These are phyloP conservation scores for Emydura subglobosa DNA, from an alignment of 2,113 vertebrate genomes.

Conservation along the genomic window DNA sequence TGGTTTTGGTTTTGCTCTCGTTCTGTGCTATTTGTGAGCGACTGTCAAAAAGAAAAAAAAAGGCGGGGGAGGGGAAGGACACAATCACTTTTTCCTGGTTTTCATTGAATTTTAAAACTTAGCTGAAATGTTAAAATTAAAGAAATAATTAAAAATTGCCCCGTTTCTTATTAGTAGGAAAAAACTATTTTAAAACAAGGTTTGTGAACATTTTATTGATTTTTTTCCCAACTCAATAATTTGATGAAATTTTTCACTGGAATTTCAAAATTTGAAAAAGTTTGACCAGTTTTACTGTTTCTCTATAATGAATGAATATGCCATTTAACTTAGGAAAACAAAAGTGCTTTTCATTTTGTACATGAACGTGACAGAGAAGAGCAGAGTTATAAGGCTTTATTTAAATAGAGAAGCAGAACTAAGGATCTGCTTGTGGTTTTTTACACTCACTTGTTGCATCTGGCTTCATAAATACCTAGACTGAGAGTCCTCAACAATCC, in stretches of 20 bases:
- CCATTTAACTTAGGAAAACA: not conserved
- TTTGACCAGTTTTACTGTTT: not conserved
- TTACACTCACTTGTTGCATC: not conserved
- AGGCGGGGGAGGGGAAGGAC: not conserved
- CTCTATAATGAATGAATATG: not conserved
- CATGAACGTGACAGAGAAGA: not conserved
- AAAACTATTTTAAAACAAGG: not conserved
- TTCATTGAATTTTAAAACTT: not conserved
- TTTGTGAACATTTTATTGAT: fast-evolving
- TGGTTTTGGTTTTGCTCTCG: not conserved
- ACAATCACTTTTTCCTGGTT: not conserved
- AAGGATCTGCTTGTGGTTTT: not conserved
- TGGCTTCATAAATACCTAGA: not conserved
- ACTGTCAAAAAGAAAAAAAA: not conserved
- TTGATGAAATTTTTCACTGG: not conserved
- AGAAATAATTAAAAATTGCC: not conserved
- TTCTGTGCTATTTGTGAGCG: not conserved
- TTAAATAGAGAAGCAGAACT: not conserved
- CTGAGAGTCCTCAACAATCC: not conserved
- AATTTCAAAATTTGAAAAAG: not conserved
- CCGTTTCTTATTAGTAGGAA: fast-evolving
- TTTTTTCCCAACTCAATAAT: not conserved
- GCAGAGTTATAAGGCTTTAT: not conserved
- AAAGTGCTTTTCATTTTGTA: not conserved
- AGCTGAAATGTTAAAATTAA: not conserved